Evolutionary conservation across 23 tunicate species (phyloP), one percentile per base, ranked within the genome.

Genomic region (Trididemnum miniatum): DNA sequence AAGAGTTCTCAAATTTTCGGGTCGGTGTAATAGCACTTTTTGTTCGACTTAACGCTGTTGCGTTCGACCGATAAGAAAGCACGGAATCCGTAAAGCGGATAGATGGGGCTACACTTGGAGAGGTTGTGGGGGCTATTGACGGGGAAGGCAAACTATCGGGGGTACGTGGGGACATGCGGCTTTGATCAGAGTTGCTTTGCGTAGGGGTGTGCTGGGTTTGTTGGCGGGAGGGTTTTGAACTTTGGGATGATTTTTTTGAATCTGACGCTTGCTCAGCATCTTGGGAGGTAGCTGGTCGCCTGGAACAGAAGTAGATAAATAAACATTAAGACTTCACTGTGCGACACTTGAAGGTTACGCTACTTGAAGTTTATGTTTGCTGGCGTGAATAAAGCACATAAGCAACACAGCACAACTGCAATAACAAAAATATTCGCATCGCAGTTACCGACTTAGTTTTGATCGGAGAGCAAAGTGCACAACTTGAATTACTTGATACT

Each of bases 61-160:
- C 97, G 35, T 65, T 82, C 27, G 97, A 87, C 26, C 89, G 89
- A 67, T 72, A 91, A 1, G 97, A 91, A 12, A 91, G 84, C 2
- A 91, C 97, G 3, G 97, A 91, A 35, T 91, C 97, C 4, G 90
- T 91, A 66, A 91, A 80, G 23, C 89, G 97, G 22, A 91, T 91
- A 1, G 97, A 85, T 0, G 97, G 97, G 0, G 89, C 97, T n/a
- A 78, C 67, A 63, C 97, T 91, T 0, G 97, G 97, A n/a, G 97
- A 91, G 30, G 97, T 86, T 1, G 83, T 69, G 0, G 35, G 63
- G 27, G 90, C 90, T 20, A 91, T 77, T 0, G 87, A 86, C 1
- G 96, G 96, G 26, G 89, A 84, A 0, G 97, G 97, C 1, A 91
- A 30, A 57, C 97, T 85, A 20, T 81, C 83, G 36, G 90, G 90